These are phyloP conservation scores for Muscina levida DNA, from an alignment of 2,888 invertebrate species.

Conservation along the genomic window DNA sequence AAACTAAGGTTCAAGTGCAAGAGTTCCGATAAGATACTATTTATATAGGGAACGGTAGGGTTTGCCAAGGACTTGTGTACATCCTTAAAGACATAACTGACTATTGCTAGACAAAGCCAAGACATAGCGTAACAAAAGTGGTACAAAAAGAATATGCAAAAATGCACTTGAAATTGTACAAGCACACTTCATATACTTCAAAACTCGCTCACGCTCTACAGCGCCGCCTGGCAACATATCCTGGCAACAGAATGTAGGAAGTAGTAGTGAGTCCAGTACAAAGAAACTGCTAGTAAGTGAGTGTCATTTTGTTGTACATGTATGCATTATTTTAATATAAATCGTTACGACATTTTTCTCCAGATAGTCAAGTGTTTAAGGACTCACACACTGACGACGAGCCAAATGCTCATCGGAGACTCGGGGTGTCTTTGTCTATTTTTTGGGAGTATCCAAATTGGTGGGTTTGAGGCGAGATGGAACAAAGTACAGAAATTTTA, in stretches of 20 bases:
- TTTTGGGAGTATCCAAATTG: conserved; percentile 57
- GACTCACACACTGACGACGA: conserved; percentile 38
- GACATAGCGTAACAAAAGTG: conserved; percentile 40
- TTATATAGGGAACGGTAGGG: conserved; percentile 50
- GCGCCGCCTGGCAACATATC: neutral
- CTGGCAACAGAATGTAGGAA: conserved; percentile 49
- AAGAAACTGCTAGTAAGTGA: conserved; percentile 65
- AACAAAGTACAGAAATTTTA: conserved; percentile 14
- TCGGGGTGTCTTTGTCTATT: conserved; percentile 62
- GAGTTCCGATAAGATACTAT: conserved; percentile 41
- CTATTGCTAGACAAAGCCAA: conserved; percentile 68
- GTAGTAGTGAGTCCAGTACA: conserved; percentile 59
- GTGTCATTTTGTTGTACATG: conserved; percentile 64
- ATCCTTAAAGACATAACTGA: conserved; percentile 41
- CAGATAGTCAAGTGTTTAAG: conserved; percentile 44
- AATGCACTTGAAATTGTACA: conserved; percentile 71
- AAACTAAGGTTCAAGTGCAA: conserved; percentile 66
- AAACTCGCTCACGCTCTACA: neutral
- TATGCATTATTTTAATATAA: conserved; percentile 65
- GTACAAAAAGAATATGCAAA: conserved; percentile 68
- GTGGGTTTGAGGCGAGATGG: conserved; percentile 6
- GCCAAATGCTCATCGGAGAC: conserved; percentile 11
- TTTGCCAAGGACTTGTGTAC: neutral
- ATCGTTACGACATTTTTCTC: conserved; percentile 41
- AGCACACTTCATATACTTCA: neutral